Evolutionary conservation across 1,140 invertebrate species (phyloP).

Genomic region (Zaprionus gabonicus): DNA sequence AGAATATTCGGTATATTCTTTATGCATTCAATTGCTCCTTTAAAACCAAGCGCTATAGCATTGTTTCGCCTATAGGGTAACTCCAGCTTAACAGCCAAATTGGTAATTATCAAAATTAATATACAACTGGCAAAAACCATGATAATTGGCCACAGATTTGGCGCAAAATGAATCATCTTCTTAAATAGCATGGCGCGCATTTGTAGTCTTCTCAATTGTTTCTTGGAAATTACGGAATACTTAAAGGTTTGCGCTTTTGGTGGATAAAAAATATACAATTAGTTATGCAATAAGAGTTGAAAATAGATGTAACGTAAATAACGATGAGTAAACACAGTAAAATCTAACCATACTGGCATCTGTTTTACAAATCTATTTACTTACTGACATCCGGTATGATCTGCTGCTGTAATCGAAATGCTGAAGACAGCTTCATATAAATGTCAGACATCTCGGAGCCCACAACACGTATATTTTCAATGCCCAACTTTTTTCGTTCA

Average conservation of each 20-base stretch:
- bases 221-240: conserved; percentile 60
- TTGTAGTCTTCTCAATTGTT: conserved; percentile 49
- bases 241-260: conserved; percentile 65
- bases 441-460: conserved; percentile 67
- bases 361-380: conserved; percentile 29
- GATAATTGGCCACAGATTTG: conserved; percentile 69
- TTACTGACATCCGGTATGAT: conserved; percentile 71
- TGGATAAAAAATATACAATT: background rate
- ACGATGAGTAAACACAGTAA: no score
- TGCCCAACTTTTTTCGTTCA: conserved; percentile 62
- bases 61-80: conserved; percentile 31
- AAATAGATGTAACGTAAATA: no score
- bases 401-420: conserved; percentile 64
- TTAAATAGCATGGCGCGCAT: conserved; percentile 72
- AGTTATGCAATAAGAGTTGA: background rate
- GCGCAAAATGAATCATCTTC: conserved; percentile 70
- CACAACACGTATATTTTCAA: conserved; percentile 65
- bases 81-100: conserved; percentile 44
- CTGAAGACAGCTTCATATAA: conserved; percentile 68
- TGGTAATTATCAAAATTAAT: conserved; percentile 57
- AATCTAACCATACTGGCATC: background rate
- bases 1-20: conserved; percentile 44
- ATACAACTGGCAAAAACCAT: conserved; percentile 63
- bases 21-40: background rate
- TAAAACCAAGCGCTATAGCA: conserved; percentile 47